phyloP scores from a whole-genome alignment of 1,140 invertebrate species.

The Hypsibius dujardini region DNA sequence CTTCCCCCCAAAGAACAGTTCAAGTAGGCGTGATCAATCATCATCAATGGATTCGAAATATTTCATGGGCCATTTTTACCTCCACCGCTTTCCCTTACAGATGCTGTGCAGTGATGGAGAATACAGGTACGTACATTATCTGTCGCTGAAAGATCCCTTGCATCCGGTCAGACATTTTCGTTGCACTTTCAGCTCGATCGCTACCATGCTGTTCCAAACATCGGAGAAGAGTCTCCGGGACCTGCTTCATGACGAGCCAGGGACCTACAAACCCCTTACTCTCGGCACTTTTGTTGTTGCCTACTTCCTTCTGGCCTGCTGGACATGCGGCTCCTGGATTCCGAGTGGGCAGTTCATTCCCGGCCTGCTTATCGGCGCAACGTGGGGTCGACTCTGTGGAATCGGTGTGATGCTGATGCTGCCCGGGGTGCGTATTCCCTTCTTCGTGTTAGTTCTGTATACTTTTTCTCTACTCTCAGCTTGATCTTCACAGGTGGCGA shows the following conservation, averaged over 20 bases:
- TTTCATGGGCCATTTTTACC: too few species aligned
- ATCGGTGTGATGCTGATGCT: constrained; percentile 24
- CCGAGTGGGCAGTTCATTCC: constrained; percentile 96
- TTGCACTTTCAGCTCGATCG: too few species aligned
- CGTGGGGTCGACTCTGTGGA: constrained; percentile 73
- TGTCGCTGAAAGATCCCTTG: too few species aligned
- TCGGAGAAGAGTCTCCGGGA: constrained; percentile 80
- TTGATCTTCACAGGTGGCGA: too few species aligned
- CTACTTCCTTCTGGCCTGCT: constrained; percentile 74
- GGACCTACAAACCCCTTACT: constrained; percentile 62
- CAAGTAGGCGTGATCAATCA: too few species aligned
- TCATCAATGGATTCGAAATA: too few species aligned
- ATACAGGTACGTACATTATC: too few species aligned
- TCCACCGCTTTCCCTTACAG: constrained; percentile 24
- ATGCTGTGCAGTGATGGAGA: constrained; percentile 60
- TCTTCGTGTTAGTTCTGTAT: background rate
- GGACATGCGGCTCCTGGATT: constrained; percentile 82
- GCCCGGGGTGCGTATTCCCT: constrained; percentile 28
- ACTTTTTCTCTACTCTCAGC: constrained; percentile 26
- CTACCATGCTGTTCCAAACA: constrained; percentile 87
- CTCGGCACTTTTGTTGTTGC: constrained; percentile 60
- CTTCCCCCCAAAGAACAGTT: constrained; percentile 28
- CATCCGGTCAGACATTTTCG: too few species aligned
- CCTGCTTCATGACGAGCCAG: constrained; percentile 72
- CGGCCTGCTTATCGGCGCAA: constrained; percentile 74